Base-by-base conservation (phyloP, 2,113 vertebrate genomes). In the Perca flavescens region DNA sequence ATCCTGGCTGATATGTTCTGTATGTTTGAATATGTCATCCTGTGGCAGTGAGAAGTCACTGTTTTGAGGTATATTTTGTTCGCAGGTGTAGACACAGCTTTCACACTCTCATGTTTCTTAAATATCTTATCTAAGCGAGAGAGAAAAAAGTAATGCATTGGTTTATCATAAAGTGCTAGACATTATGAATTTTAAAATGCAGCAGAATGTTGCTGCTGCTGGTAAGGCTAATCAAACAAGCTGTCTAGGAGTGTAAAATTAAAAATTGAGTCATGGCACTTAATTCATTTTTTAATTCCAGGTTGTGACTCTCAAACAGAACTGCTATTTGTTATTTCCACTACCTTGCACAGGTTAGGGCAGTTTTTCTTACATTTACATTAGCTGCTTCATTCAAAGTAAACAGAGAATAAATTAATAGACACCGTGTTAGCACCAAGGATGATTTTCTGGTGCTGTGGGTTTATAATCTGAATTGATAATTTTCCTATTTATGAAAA, bases 61-160 rank as follows among this genome's bases (percentile, higher is more conserved):
- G 76, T 89, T 83, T 71, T 93, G 94, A 95, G 94, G 94, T 94
- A 95, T 93, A 90, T 91, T 92, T 86, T 88, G 85, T 81, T 91
- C 78, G 56, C 85, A 85, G 67, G 73, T 83, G 86, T 83, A 75
- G 83, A 87, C 22, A 19, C 80, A 69, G 79, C 69, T 82, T 86
- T 78, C 77, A 80, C 54, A 82, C 86, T 53, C 62, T 83, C 40
- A 28, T 61, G 65, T 88, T 90, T 89, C 56, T 71, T 79, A 83
- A 91, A 88, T 81, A 75, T 83, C 71, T 79, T 57, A 63, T 83
- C 83, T 70, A 65, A 84, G 77, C 25, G 46, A 79, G 77, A 79
- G 79, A 79, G 34, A 62, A 77, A 79, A 49, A 64, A 82, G 73
- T 83, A 86, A 89, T 80, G 66, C 75, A 82, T 86, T 80, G 49